Base-by-base conservation (phyloP, 92 coral and sea anemone species). In the Montipora capitata region DNA sequence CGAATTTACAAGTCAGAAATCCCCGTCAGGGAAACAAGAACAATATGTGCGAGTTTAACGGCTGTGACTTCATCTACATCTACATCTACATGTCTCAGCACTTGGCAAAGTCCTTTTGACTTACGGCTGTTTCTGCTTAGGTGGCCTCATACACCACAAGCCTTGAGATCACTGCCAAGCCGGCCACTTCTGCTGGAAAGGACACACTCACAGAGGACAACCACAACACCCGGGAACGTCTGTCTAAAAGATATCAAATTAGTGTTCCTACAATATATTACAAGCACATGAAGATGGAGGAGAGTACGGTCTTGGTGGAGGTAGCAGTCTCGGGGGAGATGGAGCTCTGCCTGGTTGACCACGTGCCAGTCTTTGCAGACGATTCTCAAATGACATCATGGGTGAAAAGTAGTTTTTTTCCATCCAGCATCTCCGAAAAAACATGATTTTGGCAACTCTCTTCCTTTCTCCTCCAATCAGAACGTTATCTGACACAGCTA, bases 381-480 rank as follows among this genome's bases (percentile, higher is more conserved):
- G 70, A 51, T 13, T 20, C 43, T 20, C 27, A 68, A 43, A 85
- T 43, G 68, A 76, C n/a, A 3, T 62, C 75, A 85, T 63, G 65
- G 89, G 89, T n/a, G 68, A 68, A 38, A 76, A 13, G 66, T 59
- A 85, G 40, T 85, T 4, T 3, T 5, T 40, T 13, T 76, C 81
- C 89, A 85, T 39, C 51, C 51, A 85, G 9, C 82, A 41, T 20
- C 74, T 69, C 68, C 62, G 40, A 41, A 85, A 75, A n/a, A 78
- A 56, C 89, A 85, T 85, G 52, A 85, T 85, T 14, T 64, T 85
- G 1, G 66, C 61, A 35, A 85, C 89, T 16, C 75, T 64, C 57
- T 58, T 76, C 9, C 89, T 77, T 58, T 85, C 81, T 10, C 89
- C 89, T 39, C 89, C 89, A 85, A 85, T 85, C 64, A 85, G 15